phyloP scores from a whole-genome alignment of 2,113 vertebrate genomes.

The Fulmarus glacialis region DNA sequence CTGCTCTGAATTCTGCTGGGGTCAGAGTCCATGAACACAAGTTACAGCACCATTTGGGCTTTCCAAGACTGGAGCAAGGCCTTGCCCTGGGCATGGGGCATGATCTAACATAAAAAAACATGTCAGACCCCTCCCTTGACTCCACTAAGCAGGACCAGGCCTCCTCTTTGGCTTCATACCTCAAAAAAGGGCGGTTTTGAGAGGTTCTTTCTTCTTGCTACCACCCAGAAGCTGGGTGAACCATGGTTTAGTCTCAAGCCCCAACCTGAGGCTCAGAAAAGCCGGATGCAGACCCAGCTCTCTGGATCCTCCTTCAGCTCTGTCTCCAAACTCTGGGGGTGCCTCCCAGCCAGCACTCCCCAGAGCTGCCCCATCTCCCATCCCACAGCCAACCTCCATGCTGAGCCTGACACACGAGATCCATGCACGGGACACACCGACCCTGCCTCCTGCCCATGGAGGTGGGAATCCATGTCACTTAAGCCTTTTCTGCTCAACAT shows the following conservation, averaged over 20 bases:
- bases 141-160: background rate
- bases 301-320: background rate
- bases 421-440: background rate
- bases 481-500: background rate
- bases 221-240: background rate
- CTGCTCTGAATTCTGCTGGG: background rate
- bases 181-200: background rate
- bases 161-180: background rate
- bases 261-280: background rate
- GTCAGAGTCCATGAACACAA: background rate
- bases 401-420: fast-evolving
- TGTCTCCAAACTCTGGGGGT: background rate
- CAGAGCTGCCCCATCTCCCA: background rate
- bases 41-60: background rate
- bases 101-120: background rate
- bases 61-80: background rate
- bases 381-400: background rate
- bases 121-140: background rate
- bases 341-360: background rate
- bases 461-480: background rate
- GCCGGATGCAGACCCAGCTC: background rate
- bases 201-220: background rate
- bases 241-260: background rate
- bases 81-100: background rate
- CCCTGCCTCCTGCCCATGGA: background rate